phyloP scores from a whole-genome alignment of 2,113 vertebrate genomes.

The Leuciscus idus region DNA sequence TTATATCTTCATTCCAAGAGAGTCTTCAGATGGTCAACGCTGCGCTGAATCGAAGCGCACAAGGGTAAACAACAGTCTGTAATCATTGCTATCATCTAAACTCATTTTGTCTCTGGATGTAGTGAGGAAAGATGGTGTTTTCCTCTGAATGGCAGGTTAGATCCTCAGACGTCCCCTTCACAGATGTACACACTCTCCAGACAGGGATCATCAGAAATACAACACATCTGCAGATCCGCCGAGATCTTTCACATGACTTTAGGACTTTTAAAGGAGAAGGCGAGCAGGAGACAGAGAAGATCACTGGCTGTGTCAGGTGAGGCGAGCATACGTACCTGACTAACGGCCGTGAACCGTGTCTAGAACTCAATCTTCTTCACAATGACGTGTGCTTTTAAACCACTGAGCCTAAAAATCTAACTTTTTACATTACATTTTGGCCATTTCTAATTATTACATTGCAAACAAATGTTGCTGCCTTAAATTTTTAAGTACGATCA shows the following conservation, averaged over 20 bases:
- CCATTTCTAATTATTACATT: too few species aligned
- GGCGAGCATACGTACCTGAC: background rate
- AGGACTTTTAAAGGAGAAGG: slow-evolving; percentile 67
- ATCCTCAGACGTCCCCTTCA: slow-evolving; percentile 53
- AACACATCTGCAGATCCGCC: slow-evolving; percentile 75
- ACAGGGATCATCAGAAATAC: slow-evolving; percentile 71
- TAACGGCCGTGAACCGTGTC: too few species aligned
- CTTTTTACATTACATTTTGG: too few species aligned
- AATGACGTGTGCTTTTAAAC: too few species aligned
- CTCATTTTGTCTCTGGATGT: background rate
- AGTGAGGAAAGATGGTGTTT: background rate
- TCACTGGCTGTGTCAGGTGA: slow-evolving; percentile 73
- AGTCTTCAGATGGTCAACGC: slow-evolving; percentile 64
- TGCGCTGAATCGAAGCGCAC: slow-evolving; percentile 53
- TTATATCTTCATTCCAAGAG: slow-evolving; percentile 68
- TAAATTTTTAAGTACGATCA: too few species aligned
- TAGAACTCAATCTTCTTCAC: too few species aligned
- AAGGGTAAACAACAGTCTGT: slow-evolving; percentile 67
- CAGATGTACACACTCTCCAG: slow-evolving; percentile 74
- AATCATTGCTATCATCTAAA: too few species aligned
- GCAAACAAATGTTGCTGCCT: too few species aligned
- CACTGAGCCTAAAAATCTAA: too few species aligned
- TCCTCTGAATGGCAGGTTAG: slow-evolving; percentile 58
- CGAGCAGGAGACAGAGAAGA: slow-evolving; percentile 63
- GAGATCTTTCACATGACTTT: slow-evolving; percentile 82